Conservation (phyloP, 2,113 vertebrate species). For the Lepus americanus region DNA sequence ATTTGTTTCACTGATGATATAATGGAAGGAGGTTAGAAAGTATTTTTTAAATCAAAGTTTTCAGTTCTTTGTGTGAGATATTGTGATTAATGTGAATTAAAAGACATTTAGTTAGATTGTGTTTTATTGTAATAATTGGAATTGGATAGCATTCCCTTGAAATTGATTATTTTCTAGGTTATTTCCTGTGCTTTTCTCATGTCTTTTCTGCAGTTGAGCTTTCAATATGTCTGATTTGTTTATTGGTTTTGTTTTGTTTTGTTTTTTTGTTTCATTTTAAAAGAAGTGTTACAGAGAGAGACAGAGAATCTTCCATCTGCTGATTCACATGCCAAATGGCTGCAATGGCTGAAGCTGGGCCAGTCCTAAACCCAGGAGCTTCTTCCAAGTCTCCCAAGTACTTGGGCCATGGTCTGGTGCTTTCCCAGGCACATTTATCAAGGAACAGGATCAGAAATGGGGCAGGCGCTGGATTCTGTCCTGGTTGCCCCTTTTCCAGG, state of each 20-base stretch:
- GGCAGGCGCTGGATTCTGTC: too few species aligned
- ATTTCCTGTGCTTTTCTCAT: conserved; percentile 17
- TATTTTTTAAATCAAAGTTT: conserved; percentile 52
- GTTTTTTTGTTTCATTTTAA: neutral
- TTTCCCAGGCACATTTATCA: too few species aligned
- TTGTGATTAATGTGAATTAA: conserved; percentile 18
- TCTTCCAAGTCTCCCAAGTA: too few species aligned
- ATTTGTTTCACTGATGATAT: conserved; percentile 62
- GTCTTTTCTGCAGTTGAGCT: neutral
- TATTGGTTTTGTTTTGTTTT: conserved; percentile 21
- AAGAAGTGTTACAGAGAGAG: too few species aligned
- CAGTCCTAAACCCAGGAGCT: too few species aligned
- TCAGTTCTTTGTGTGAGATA: neutral
- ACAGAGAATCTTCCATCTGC: too few species aligned
- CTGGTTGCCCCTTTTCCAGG: too few species aligned
- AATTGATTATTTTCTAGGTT: neutral
- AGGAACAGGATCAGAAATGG: too few species aligned
- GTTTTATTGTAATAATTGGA: conserved; percentile 14
- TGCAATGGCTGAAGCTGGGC: too few species aligned
- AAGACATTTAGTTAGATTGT: neutral
- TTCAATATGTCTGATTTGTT: neutral
- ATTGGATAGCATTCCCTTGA: neutral
- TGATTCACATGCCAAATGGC: too few species aligned
- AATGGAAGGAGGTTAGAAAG: conserved; percentile 75
- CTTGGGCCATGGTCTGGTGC: too few species aligned